Base-by-base conservation (phyloP, 2,888 invertebrate species). In the Steinernema hermaphroditum region DNA sequence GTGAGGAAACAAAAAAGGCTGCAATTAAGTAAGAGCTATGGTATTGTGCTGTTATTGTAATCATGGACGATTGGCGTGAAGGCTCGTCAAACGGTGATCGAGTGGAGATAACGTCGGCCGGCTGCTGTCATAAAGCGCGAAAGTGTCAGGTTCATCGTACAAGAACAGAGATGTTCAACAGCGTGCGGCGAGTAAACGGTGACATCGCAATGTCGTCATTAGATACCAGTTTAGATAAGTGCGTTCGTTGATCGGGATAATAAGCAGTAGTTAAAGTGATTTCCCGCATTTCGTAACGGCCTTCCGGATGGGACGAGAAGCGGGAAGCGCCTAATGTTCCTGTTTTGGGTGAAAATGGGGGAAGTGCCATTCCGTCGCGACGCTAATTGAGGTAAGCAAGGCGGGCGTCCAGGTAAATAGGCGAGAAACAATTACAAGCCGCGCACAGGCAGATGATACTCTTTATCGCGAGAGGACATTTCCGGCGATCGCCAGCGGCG, bases 141-240 rank as follows among this genome's bases (percentile, higher is more conserved):
- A 37, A 37, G 6, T 37, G 37, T 37, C 37, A 37, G 37, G 37
- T 37, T 37, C n/a, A n/a, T 37, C 37, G 37, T 12, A 37, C 12
- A 4, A 37, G 37, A 12, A 37, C 4, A n/a, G 12, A 4, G 37
- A 37, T 37, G 37, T 37, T 37, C 37, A 37, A 37, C 37, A 37
- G 37, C 12, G 37, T n/a, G 37, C 16, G 16, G 16, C 22, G 46
- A 12, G 46, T 4, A 46, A 46, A 46, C 16, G 46, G n/a, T 46
- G 46, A 46, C 46, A 46, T 46, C 46, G 46, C 6, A 19, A 19
- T 46, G n/a, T 46, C 46, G 46, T 46, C 9, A 46, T 19, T 46
- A 46, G 46, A 46, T 46, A 46, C 46, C 46, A 46, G 46, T 46
- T 46, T 46, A 46, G 46, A 46, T 46, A 46, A 46, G 46, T 46